Conservation (phyloP, 2,888 invertebrate genomes). For the Eupsilia transversa region DNA sequence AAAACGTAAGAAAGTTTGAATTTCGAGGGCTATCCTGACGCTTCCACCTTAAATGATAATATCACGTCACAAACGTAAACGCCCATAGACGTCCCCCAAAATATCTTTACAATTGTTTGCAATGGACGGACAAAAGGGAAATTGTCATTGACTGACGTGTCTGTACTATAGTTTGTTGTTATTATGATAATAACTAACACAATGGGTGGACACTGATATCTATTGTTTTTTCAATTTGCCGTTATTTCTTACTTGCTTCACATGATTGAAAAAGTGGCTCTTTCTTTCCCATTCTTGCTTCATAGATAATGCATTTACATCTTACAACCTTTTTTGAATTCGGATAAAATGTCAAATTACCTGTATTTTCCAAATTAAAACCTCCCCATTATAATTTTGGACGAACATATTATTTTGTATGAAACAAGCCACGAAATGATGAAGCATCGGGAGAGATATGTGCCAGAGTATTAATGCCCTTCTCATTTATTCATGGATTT, state of each 20-base stretch:
- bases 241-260: not conserved
- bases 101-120: not conserved
- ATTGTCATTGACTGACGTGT: constrained; percentile 36
- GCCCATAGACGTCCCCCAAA: constrained; percentile 2
- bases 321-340: not conserved
- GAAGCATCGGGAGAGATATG: constrained; percentile 35
- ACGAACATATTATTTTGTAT: constrained; percentile 11
- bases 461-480: constrained; percentile 54
- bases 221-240: not conserved
- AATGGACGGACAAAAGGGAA: constrained; percentile 21
- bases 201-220: constrained; percentile 18
- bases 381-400: not conserved
- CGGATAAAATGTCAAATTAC: not conserved
- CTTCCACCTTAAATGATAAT: constrained; percentile 3
- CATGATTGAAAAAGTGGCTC: not conserved
- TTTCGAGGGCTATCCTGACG: too few relatives aligned
- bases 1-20: too few relatives aligned
- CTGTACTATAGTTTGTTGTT: not conserved
- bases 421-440: constrained; percentile 3
- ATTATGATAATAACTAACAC: constrained; percentile 10
- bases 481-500: constrained; percentile 54
- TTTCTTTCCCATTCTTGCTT: not conserved
- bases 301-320: not conserved
- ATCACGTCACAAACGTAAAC: constrained; percentile 14
- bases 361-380: not conserved